Base-by-base conservation (phyloP, 2,888 invertebrate species). In the Melanotus villosus region DNA sequence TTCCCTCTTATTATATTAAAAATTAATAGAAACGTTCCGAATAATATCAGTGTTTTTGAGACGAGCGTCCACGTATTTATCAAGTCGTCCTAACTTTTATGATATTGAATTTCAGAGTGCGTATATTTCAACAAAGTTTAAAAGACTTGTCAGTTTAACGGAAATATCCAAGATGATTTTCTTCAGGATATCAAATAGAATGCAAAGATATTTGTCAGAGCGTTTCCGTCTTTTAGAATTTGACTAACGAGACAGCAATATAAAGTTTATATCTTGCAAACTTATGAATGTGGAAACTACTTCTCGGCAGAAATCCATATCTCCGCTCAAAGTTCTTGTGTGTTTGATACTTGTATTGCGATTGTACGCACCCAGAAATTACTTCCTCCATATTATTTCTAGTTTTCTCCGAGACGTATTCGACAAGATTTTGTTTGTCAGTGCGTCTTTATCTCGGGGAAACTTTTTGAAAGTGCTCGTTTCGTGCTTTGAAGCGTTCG, bases 241-340 rank as follows among this genome's bases (percentile, higher is more conserved):
- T 71, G 74, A 73, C 74, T 74, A 66, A 65, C 66, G 70, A 70
- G 66, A 70, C 71, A 71, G 73, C 71, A 72, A 74, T 74, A 72
- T 73, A 74, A 74, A 74, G 74, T 74, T 74, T 71, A 69, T 74
- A 74, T 74, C 74, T 73, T 69, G 64, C 71, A 74, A 74, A 74
- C 74, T 74, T 74, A 71, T 65, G 68, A 70, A 70, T 70, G 66
- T 70, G 60, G 60, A 63, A 66, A 70, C 70, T 70, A 70, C 70
- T 70, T 52, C 58, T 57, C 66, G 60, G 23, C 52, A 66, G 73
- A 69, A 72, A 73, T 73, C 73, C 73, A 73, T 73, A 73, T 73
- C 73, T 64, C 47, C 47, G 32, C 65, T 65, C 65, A 65, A 71
- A 71, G 41, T 65, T 68, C 68, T 73, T 66, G 68, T 71, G 59